Base-by-base conservation (phyloP, 2,797 vertebrate genomes). In the Lacerta bilineata region DNA sequence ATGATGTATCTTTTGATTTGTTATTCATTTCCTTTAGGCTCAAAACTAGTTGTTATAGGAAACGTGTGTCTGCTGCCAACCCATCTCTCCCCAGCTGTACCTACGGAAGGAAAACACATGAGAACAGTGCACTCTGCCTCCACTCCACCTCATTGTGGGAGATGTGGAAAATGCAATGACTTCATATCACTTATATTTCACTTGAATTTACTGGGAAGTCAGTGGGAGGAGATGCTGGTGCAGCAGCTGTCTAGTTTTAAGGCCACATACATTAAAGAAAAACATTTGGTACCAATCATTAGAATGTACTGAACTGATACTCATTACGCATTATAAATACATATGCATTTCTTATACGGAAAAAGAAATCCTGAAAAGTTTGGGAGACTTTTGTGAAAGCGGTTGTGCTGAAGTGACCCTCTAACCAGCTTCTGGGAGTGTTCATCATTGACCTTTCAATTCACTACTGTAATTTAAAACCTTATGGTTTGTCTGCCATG, bases 1-100 rank as follows among this genome's bases (percentile, higher is more conserved):
- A 36, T 83, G 87, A 81, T 71, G 79, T 76, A 64, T 84, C 69
- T 92, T 66, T 83, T 78, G 27, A 39, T 74, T 74, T 85, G 85
- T 72, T 87, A 71, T 0, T 55, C 89, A 39, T 1, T 39, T 89
- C 46, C 5, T 43, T 78, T 55, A n/a, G 7, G 18, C 15, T 46
- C 46, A 71, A 46, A 82, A 82, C 20, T 3, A 75, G 74, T 18
- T 36, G 75, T 78, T n/a, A 29, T 8, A 33, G 36, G 25, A 36
- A 46, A 61, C 20, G 15, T 43, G 27, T 29, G 17, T 20, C 7
- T 78, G 18, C 43, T 18, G 7, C 29, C 29, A 29, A 46, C 36
- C 11, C 33, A 46, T 23, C 27, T 84, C 46, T 43, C 50, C 29
- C 64, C 69, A 36, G 50, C 25, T 59, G 18, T 4, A 20, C 10